Evolutionary conservation across 2,797 vertebrate genomes (phyloP).

Genomic region (Melanotaenia boesemani): DNA sequence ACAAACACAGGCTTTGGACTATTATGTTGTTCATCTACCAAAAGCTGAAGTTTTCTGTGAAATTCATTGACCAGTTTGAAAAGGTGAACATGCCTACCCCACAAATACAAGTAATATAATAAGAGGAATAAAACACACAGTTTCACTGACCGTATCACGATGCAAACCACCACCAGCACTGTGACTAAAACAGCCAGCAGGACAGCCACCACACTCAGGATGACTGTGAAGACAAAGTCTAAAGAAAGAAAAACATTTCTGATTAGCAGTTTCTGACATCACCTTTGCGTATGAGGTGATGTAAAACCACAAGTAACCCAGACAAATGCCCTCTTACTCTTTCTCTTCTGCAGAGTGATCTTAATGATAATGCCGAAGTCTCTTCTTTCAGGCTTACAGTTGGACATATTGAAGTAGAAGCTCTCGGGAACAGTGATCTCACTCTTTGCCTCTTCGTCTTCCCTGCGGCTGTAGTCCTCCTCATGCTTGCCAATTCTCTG

Average conservation of each 20-base stretch:
- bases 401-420: conserved; percentile 95
- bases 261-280: not conserved
- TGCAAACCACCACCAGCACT: conserved; percentile 78
- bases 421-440: conserved; percentile 64
- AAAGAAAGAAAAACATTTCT: conserved; percentile 42
- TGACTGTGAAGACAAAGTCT: conserved; percentile 76
- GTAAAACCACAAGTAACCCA: not conserved
- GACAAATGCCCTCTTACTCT: conserved; percentile 49
- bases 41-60: no score
- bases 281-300: not conserved
- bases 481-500: conserved; percentile 69
- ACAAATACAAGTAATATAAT: no score
- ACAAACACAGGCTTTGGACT: no score
- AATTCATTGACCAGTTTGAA: no score
- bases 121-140: not conserved
- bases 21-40: no score
- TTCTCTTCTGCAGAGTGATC: conserved; percentile 80
- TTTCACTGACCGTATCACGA: conserved; percentile 85
- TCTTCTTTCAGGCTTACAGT: conserved; percentile 82
- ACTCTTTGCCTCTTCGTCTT: conserved; percentile 80
- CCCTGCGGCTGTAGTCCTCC: conserved; percentile 82
- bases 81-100: no score
- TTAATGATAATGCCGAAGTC: conserved; percentile 82
- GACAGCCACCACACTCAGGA: conserved; percentile 80
- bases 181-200: conserved; percentile 66